Evolutionary conservation across 1,140 invertebrate species (phyloP), one percentile per base, ranked within the genome.

Genomic region (Phymorhynchus buccinoides): DNA sequence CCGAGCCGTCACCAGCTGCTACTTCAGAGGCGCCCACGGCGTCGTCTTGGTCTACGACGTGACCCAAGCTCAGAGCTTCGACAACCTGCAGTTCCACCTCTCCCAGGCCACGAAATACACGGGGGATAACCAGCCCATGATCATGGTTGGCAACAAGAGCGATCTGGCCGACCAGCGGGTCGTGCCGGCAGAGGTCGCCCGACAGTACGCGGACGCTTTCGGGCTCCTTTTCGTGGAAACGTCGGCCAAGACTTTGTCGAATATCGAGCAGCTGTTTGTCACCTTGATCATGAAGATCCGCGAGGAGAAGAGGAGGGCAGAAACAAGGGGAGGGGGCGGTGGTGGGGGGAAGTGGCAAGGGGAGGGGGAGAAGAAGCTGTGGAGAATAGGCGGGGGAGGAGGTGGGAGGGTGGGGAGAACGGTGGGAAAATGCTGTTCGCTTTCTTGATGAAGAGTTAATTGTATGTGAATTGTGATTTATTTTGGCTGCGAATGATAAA

Each of bases 1-100:
- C 62, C 81, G 81, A 39, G 81, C 81, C 35, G 81, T 83, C 81
- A 83, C 81, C 81, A 83, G 81, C 81, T 83, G 81, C 66, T 83
- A 83, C 81, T 83, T 83, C 81, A 62, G 81, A 41, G 81, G 81
- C 30, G 62, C 81, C 18, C 81, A 83, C 41, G 81, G 81, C 62
- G 81, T 83, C 37, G 66, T 83, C 6, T 66, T 83, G 3, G 81
- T 83, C 52, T 83, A 83, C 41, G 81, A 83, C 81, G 81, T 83
- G 18, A 83, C 81, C 12, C 81, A 83, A n/a, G 41, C 41, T n/a
- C 35, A 32, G 12, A 83, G 62, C 27, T 83, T 83, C 62, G 81
- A 83, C 66, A 83, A 83, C 81, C 35, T 83, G 22, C 81, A 73
- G 62, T 83, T 83, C 62, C 81, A 83, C 39, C 66, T 83, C 22